phyloP scores from a whole-genome alignment of 2,888 invertebrate species.

The Macropis europaea region DNA sequence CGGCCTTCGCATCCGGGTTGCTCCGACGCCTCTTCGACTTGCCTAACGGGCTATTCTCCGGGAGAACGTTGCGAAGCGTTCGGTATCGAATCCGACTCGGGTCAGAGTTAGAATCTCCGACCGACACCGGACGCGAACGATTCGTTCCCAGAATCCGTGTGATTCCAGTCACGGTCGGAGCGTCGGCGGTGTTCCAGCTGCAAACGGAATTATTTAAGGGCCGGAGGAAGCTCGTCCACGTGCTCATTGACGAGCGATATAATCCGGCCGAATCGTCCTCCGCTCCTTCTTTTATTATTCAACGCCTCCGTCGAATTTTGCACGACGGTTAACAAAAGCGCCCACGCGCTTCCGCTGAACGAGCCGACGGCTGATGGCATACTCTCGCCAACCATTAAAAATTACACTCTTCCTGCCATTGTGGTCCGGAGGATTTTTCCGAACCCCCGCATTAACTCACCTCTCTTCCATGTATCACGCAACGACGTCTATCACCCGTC shows the following conservation, averaged over 20 bases:
- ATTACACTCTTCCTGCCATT: background rate
- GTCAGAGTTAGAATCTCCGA: too few species aligned
- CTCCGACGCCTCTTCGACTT: too few species aligned
- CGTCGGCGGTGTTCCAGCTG: background rate
- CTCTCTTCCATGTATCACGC: too few species aligned
- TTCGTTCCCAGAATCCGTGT: background rate
- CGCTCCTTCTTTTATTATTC: background rate
- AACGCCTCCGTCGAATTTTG: conserved; percentile 5
- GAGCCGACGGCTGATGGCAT: background rate
- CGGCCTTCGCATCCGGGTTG: too few species aligned
- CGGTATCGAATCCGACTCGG: too few species aligned
- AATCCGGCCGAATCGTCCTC: background rate
- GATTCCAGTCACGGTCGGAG: background rate
- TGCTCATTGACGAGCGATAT: background rate
- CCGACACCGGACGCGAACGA: too few species aligned
- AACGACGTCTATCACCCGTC: too few species aligned
- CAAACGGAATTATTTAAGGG: conserved; percentile 11
- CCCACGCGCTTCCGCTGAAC: background rate
- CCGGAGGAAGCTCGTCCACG: background rate
- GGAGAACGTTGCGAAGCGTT: too few species aligned
- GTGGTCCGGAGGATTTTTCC: too few species aligned
- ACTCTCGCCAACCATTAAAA: background rate
- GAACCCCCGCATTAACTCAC: too few species aligned
- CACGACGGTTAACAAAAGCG: background rate
- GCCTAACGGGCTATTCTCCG: too few species aligned